These are phyloP conservation scores for Coptodon bakossiorum DNA, from an alignment of 2,113 vertebrate species.

Conservation along the genomic window DNA sequence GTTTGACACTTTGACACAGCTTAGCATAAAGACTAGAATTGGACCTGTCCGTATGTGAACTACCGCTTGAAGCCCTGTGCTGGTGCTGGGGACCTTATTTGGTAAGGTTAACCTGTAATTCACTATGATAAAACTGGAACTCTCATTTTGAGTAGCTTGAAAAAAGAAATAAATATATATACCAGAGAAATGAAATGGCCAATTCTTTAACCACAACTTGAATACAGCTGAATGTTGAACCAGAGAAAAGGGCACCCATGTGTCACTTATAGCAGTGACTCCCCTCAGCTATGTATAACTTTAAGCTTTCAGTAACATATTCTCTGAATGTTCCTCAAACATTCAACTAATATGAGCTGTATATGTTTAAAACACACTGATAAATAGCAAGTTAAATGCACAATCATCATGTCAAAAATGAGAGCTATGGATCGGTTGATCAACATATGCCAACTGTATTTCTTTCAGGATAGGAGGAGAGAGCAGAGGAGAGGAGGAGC, in stretches of 20 bases:
- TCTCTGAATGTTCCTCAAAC: background rate
- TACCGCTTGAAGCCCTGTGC: background rate
- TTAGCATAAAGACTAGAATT: background rate
- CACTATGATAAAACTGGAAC: background rate
- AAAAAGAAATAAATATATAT: background rate
- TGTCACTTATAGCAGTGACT: background rate
- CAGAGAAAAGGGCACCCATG: background rate
- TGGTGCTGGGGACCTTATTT: background rate
- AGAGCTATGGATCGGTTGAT: background rate
- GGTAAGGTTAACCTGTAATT: background rate
- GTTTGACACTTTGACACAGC: background rate
- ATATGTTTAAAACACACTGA: background rate
- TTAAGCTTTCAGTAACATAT: background rate
- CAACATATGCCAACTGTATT: background rate
- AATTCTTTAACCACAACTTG: background rate
- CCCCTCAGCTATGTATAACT: background rate
- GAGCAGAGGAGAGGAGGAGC: background rate
- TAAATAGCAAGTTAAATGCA: background rate
- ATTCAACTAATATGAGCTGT: background rate
- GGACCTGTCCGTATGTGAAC: rapidly evolving
- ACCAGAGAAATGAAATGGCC: background rate
- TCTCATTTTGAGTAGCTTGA: background rate
- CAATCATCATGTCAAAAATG: background rate
- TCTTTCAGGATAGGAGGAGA: background rate
- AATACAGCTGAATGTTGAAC: background rate